Base-by-base conservation (phyloP, 2,888 invertebrate species). In the Scaptomyza tumidula region DNA sequence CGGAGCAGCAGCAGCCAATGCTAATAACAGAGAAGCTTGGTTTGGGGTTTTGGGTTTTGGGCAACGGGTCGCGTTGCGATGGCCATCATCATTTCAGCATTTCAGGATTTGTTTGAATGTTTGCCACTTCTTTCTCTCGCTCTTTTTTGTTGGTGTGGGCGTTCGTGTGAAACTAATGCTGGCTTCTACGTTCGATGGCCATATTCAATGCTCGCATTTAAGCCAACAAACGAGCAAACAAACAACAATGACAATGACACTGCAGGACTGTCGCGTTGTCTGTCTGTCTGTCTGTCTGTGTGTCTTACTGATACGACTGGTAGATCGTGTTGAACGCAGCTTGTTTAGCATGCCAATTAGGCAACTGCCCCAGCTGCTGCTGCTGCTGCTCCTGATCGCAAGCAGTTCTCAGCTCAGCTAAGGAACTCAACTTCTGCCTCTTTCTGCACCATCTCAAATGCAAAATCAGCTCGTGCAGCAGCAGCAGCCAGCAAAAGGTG, bases 401-500 rank as follows among this genome's bases (percentile, higher is more conserved):
- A 10, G 56, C 59, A 53, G 63, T 48, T 59, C 61, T 53, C 69
- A 63, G 48, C 66, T 57, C 48, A 41, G 55, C 44, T n/a, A 13
- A 35, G 35, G 6, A 46, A 11, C 43, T 27, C 10, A 46, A 35
- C 33, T 14, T 41, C 7, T 33, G 27, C 33, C 10, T 9, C 37
- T 43, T n/a, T 6, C 33, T 10, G 41, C 44, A 45, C 73, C 88
- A 90, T 90, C 90, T 82, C 69, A 80, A 90, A 90, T 89, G 86
- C 88, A 86, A 88, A 90, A 90, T 90, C 90, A 75, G 86, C 82
- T 87, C 82, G 87, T 86, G 87, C 81, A 77, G 49, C 71, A 75
- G 78, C 81, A 84, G 75, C 50, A 79, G 79, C 63, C 60, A 49
- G 63, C 19, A 78, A 85, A 90, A 91, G 91, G 91, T 91, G 91